phyloP scores from a whole-genome alignment of 2,113 vertebrate species.

The Pycnonotus jocosus region DNA sequence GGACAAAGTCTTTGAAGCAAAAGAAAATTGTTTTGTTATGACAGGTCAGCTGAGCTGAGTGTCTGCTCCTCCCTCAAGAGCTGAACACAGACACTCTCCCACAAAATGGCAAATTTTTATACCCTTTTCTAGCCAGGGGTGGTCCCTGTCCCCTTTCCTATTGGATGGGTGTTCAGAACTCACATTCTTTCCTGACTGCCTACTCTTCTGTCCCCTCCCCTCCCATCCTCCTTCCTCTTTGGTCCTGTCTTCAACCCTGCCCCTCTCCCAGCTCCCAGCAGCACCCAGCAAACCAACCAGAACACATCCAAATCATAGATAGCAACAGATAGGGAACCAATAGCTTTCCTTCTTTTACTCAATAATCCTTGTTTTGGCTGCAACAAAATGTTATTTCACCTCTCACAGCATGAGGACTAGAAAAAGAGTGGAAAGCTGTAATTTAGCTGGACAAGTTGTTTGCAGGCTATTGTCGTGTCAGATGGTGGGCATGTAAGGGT shows the following conservation, averaged over 20 bases:
- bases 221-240: neutral
- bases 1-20: neutral
- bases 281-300: neutral
- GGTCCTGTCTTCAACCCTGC: rapidly evolving
- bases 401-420: neutral
- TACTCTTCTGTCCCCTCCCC: neutral
- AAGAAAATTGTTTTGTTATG: neutral
- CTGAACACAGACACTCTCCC: rapidly evolving
- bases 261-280: neutral
- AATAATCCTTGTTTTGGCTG: neutral
- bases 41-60: rapidly evolving
- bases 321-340: neutral
- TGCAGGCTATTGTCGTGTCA: rapidly evolving
- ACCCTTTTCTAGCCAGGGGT: rapidly evolving
- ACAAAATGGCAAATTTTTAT: neutral
- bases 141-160: neutral
- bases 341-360: neutral
- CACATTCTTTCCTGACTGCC: rapidly evolving
- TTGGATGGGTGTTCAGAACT: neutral
- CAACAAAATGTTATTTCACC: neutral
- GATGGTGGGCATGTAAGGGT: neutral
- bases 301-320: neutral
- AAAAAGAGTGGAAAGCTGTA: neutral
- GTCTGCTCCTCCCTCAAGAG: rapidly evolving
- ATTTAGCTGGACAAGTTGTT: neutral